Evolutionary conservation across 2,797 vertebrate species (phyloP).

Genomic region (Buphagus erythrorhynchus): DNA sequence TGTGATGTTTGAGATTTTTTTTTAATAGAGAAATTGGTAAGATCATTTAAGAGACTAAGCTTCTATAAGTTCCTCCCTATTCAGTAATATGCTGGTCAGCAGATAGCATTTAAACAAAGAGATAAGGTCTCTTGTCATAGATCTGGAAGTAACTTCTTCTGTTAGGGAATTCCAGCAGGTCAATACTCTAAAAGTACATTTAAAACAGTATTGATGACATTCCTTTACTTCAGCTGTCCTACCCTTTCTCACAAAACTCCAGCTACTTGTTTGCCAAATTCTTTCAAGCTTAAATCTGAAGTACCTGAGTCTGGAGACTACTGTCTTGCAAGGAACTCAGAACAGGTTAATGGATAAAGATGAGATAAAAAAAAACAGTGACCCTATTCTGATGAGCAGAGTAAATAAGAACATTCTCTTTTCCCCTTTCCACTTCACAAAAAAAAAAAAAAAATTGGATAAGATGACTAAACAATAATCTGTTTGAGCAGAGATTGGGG

Average conservation of each 20-base stretch:
- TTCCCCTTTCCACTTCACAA: background rate
- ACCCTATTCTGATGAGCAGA: background rate
- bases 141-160: background rate
- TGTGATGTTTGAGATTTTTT: background rate
- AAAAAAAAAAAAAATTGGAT: background rate
- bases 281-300: background rate
- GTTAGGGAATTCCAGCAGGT: background rate
- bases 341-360: background rate
- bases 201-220: background rate
- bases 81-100: background rate
- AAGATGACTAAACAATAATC: background rate
- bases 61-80: background rate
- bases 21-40: background rate
- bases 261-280: background rate
- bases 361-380: background rate
- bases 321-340: background rate
- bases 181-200: background rate
- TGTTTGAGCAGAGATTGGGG: background rate
- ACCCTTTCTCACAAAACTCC: background rate
- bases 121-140: background rate
- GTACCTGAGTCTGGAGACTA: background rate
- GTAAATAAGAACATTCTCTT: background rate
- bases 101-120: background rate
- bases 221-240: background rate
- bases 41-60: background rate